Evolutionary conservation across 2,888 invertebrate genomes (phyloP).

Genomic region (Drepanosiphum platanoidis): DNA sequence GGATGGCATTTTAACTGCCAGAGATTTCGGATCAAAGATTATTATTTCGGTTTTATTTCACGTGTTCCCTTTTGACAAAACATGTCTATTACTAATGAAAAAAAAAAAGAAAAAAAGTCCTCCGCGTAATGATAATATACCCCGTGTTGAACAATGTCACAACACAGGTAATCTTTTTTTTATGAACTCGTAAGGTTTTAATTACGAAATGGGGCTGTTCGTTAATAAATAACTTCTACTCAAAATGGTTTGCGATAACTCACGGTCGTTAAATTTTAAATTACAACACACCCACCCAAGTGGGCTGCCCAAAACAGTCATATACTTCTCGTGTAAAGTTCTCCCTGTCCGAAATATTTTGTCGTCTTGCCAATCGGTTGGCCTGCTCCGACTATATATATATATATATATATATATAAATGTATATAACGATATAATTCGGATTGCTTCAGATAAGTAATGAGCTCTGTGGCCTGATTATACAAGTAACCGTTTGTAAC

Average conservation of each 20-base stretch:
- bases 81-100: too few relatives aligned
- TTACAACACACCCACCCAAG: constrained; percentile 11
- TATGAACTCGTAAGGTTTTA: not conserved
- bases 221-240: not conserved
- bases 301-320: constrained; percentile 18
- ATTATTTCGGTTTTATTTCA: too few relatives aligned
- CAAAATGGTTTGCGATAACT: constrained; percentile 4
- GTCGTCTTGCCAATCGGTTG: constrained; percentile 28
- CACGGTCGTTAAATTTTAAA: constrained; percentile 9
- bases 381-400: not conserved
- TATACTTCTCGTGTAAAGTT: constrained; percentile 12
- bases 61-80: too few relatives aligned
- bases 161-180: not conserved
- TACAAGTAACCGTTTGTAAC: not conserved
- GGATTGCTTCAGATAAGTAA: constrained; percentile 12
- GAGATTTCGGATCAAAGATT: too few relatives aligned
- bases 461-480: not conserved
- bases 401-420: constrained; percentile 22
- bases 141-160: too few relatives aligned
- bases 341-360: constrained; percentile 20
- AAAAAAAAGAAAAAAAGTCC: too few relatives aligned
- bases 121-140: too few relatives aligned
- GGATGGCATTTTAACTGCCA: too few relatives aligned
- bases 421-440: not conserved
- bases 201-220: not conserved